A percentile compares a stretch with the other conserved stretches of the same genome.
These are phyloP conservation scores for Phalacrocorax carbo DNA, from an alignment of 2,113 vertebrate genomes.

Conservation along the genomic window DNA sequence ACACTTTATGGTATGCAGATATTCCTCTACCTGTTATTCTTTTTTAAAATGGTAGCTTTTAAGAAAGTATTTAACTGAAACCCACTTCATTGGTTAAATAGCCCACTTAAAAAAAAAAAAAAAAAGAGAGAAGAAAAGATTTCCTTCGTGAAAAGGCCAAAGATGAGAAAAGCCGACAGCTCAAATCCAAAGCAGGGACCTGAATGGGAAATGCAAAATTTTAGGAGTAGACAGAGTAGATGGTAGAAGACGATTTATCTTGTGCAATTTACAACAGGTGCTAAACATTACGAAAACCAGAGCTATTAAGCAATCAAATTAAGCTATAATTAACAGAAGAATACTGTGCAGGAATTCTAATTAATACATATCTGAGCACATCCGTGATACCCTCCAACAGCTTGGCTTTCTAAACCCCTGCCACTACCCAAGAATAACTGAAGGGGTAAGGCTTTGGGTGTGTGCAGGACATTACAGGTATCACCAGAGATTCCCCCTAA, in stretches of 20 bases:
- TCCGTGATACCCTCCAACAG: slow-evolving; percentile 69
- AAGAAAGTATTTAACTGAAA: slow-evolving; percentile 68
- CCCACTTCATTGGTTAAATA: slow-evolving; percentile 58
- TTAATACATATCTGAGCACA: slow-evolving; percentile 80
- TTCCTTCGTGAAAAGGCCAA: slow-evolving; percentile 61
- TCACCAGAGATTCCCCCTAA: not conserved
- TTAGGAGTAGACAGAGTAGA: slow-evolving; percentile 72
- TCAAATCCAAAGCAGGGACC: slow-evolving; percentile 31
- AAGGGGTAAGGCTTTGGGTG: slow-evolving; percentile 15
- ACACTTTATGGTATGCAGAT: slow-evolving; percentile 38
- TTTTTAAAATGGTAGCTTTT: not conserved
- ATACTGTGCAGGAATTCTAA: slow-evolving; percentile 84
- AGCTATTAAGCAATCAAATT: slow-evolving; percentile 87
- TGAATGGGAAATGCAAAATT: slow-evolving; percentile 73
- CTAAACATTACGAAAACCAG: slow-evolving; percentile 82
- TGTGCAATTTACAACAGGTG: slow-evolving; percentile 86
- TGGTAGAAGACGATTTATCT: slow-evolving; percentile 78
- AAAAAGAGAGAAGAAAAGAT: not conserved
- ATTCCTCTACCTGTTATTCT: not conserved
- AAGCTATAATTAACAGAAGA: slow-evolving; percentile 85
- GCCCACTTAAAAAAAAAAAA: not conserved
- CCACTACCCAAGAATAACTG: slow-evolving; percentile 13
- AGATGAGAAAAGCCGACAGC: slow-evolving; percentile 16
- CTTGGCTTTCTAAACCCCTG: slow-evolving; percentile 44
- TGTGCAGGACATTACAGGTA: not conserved